Base-by-base conservation (phyloP, 2,113 vertebrate species). In the Eclectus roratus region DNA sequence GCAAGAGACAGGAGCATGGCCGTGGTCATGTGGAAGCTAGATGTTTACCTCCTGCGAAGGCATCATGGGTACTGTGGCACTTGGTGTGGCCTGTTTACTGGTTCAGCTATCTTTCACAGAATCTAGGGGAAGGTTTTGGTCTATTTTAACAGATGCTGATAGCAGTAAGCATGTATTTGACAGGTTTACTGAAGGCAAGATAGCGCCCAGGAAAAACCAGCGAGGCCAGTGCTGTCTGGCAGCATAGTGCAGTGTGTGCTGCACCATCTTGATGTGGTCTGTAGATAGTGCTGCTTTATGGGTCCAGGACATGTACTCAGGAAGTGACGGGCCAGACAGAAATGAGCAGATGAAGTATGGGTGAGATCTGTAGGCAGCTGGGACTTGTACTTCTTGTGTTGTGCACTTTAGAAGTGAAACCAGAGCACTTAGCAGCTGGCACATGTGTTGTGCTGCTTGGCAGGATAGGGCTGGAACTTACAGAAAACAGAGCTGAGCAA, bases 161-260 rank as follows among this genome's bases (percentile, higher is more conserved):
- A 58, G 47, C 44, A 43, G 25, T 16, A 46, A n/a, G 63, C 21
- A 8, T 6, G 3, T 58, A 17, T 64, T 55, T 55, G 37, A 47
- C 84, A 69, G 44, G 27, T 41, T 61, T 9, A 7, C 58, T 56
- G 73, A 63, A n/a, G 44, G 61, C 27, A 60, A n/a, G 66, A n/a
- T 29, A 29, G 52, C 64, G 31, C 17, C 55, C 37, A 52, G 56
- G 86, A 37, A 68, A 63, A 70, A 63, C 3, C 50, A 81, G 70
- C 0, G 5, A 47, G 52, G 47, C 21, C 37, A 21, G 72, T 7
- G 52, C 47, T 37, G 55, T 33, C 17, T 56, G 82, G 53, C 21
- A 66, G 64, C 11, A 2, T 2, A 1, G 39, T 13, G 3, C 0
- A 0, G 47, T 5, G 17, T 31, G 64, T 49, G 64, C 68, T 16